phyloP scores from a whole-genome alignment of 2,888 invertebrate species.

The Cepaea hortensis region DNA sequence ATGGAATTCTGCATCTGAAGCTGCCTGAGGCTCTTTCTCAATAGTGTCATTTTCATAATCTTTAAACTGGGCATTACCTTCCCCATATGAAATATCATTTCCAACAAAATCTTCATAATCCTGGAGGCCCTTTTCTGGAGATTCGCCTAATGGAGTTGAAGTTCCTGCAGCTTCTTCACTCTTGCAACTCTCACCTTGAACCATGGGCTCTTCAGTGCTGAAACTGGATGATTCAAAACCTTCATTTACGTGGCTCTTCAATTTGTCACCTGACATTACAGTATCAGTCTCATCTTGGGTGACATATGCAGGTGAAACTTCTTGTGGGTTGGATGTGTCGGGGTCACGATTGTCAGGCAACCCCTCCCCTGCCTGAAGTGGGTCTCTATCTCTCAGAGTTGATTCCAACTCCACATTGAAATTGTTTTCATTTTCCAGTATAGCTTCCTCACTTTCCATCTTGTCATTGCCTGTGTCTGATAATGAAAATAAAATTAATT shows the following conservation, averaged over 20 bases:
- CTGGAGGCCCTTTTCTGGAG: neutral
- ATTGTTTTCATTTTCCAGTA: slow-evolving; percentile 55
- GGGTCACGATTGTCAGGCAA: neutral
- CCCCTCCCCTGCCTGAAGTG: neutral
- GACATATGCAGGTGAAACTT: neutral
- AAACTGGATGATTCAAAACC: neutral
- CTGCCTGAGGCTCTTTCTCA: neutral
- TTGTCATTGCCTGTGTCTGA: slow-evolving; percentile 13
- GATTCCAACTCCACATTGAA: slow-evolving; percentile 49
- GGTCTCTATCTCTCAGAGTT: slow-evolving; percentile 19
- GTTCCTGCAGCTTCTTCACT: neutral
- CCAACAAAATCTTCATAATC: slow-evolving; percentile 34
- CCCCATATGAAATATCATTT: neutral
- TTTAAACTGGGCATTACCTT: neutral
- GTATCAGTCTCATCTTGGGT: neutral
- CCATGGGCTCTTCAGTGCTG: too few relatives aligned
- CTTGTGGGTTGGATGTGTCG: neutral
- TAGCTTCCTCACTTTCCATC: slow-evolving; percentile 52
- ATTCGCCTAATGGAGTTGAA: neutral
- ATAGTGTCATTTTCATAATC: neutral
- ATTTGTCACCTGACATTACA: neutral
- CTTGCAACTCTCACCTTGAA: neutral
- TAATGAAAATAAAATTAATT: neutral
- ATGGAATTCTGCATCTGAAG: neutral
- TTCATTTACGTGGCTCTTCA: neutral